Percentiles rank a stretch among this genome's conserved stretches.
Conservation (phyloP, 2,888 invertebrate genomes). For the Drosophila hamatofila region DNA sequence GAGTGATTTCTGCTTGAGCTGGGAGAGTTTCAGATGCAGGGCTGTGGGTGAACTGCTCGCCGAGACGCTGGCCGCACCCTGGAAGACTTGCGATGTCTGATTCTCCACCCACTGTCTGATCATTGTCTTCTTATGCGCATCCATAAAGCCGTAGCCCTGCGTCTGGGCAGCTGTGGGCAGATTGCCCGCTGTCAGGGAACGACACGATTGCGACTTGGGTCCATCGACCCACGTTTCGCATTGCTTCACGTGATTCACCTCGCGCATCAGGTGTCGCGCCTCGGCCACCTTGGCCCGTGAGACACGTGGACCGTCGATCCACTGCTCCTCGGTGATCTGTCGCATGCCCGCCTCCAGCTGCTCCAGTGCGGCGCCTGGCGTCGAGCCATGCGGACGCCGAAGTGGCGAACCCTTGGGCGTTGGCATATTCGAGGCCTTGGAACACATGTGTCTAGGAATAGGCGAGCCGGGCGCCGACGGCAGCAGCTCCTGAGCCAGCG, state of each 20-base stretch:
- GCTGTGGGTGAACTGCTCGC: conserved; percentile 87
- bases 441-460: conserved; percentile 76
- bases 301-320: conserved; percentile 98
- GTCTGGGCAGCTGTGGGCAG: conserved; percentile 81
- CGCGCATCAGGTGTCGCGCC: conserved; percentile 92
- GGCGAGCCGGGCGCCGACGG: conserved; percentile 61
- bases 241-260: conserved; percentile 91
- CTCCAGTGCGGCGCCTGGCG: conserved; percentile 68
- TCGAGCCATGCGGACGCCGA: conserved; percentile 83
- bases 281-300: conserved; percentile 93
- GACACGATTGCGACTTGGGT: conserved; percentile 89
- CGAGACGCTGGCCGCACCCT: conserved; percentile 86
- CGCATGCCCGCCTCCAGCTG: conserved; percentile 84
- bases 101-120: conserved; percentile 97
- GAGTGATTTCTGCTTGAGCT: conserved; percentile 87
- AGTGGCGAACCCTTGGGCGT: conserved; percentile 87
- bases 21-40: conserved; percentile 86
- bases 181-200: conserved; percentile 85
- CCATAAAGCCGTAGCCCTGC: conserved; percentile 94
- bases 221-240: conserved; percentile 98
- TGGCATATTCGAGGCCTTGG: conserved; percentile 85
- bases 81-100: conserved; percentile 92
- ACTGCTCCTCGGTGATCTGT: conserved; percentile 93
- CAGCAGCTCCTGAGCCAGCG: conserved; percentile 49
- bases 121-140: conserved; percentile 96